Base-by-base conservation (phyloP, 2,888 invertebrate species). In the Azorinus chamasolen region DNA sequence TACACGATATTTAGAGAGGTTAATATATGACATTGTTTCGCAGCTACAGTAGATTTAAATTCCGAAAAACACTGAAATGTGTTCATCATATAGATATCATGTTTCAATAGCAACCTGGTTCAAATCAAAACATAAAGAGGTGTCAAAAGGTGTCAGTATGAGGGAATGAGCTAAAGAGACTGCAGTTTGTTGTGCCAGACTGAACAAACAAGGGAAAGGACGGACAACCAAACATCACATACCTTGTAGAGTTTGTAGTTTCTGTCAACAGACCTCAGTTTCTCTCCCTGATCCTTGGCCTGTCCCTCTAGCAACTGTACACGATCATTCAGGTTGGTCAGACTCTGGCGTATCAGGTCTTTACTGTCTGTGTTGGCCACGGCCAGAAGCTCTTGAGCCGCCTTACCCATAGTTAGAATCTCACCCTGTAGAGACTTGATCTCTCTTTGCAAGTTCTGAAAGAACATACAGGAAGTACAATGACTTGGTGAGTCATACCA, bases 391-490 rank as follows among this genome's bases (percentile, higher is more conserved):
- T 85, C 84, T 64, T 87, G 87, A 5, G 89, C 87, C 6, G 87
- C 83, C 22, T 69, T 77, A 41, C 79, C 84, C 87, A 92, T 87
- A 0, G 77, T 43, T 16, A 71, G 57, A 24, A 92, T 84, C 66
- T 92, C 90, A 32, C 79, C 80, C 89, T 97, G 87, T 27, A 94
- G 85, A 10, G 88, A 88, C 86, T 91, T 86, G 18, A 91, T 83
- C 66, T 91, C 90, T 58, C 84, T 63, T 73, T 87, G 87, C 5
- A 91, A 69, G 46, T 83, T 80, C 91, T 91, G 71, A 10, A 73
- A 73, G 20, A 64, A 20, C 20, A 22, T 5, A 41, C 41, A 41
- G 41, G 16, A 16, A n/a, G n/a, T n/a, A n/a, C n/a, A n/a, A n/a
- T n/a, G n/a, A n/a, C n/a, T n/a, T n/a, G n/a, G n/a, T n/a, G n/a